phyloP scores from a whole-genome alignment of 2,113 vertebrate genomes.

The Eulemur rufifrons region DNA sequence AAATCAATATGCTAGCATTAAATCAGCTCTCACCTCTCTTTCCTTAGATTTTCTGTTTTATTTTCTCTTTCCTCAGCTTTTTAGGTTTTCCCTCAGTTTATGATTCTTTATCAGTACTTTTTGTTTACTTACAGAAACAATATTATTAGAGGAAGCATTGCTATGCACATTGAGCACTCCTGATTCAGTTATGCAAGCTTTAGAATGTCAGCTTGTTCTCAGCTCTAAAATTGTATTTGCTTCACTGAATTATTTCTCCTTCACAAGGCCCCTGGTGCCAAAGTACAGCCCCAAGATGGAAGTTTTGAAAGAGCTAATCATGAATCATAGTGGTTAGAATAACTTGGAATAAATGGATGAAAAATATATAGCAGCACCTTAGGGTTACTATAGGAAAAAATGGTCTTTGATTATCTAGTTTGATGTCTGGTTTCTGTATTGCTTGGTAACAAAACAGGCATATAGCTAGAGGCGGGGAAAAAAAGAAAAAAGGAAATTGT shows the following conservation, averaged over 20 bases:
- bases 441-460: not conserved
- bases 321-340: not conserved
- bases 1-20: slow-evolving; percentile 36
- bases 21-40: not conserved
- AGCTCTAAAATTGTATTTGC: not conserved
- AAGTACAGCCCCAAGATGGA: not conserved
- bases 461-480: not conserved
- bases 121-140: not conserved
- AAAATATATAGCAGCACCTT: not conserved
- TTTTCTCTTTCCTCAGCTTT: not conserved
- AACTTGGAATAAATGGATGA: not conserved
- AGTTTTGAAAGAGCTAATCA: not conserved
- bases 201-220: slow-evolving; percentile 12
- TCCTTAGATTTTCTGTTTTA: slow-evolving; percentile 17
- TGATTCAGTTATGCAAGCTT: not conserved
- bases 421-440: not conserved
- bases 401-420: not conserved
- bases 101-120: not conserved
- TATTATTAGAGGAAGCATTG: not conserved
- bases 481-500: not conserved
- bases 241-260: slow-evolving; percentile 28
- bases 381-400: not conserved
- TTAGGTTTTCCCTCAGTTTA: not conserved
- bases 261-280: not conserved
- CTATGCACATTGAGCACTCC: not conserved